phyloP scores from a whole-genome alignment of 2,797 vertebrate genomes.

The Acanthornis magna region DNA sequence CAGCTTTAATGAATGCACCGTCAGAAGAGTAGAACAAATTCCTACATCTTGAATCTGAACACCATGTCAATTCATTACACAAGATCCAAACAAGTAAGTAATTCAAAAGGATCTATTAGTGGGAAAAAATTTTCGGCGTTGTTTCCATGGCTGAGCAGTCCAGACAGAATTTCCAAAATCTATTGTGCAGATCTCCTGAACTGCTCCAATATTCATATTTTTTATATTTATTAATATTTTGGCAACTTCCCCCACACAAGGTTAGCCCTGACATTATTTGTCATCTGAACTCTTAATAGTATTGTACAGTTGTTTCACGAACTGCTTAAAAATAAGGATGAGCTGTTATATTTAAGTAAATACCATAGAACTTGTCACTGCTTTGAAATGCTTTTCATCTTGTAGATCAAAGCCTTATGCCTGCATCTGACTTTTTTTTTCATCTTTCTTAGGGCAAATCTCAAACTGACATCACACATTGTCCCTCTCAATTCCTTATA shows the following conservation, averaged over 20 bases:
- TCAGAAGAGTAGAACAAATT: neutral
- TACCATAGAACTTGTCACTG: neutral
- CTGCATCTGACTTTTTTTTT: neutral
- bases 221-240: neutral
- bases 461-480: neutral
- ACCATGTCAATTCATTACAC: neutral
- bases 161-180: neutral
- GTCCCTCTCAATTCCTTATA: neutral
- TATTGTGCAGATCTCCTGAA: neutral
- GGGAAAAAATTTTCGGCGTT: neutral
- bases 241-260: neutral
- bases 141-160: neutral
- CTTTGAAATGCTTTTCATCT: neutral
- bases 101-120: neutral
- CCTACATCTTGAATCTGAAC: neutral
- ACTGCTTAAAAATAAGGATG: neutral
- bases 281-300: neutral
- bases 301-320: neutral
- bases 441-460: neutral
- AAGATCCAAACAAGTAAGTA: neutral
- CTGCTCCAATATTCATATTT: neutral
- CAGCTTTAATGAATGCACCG: neutral
- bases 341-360: neutral
- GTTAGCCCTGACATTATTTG: neutral
- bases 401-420: neutral